phyloP scores from a whole-genome alignment of 1,140 invertebrate genomes.

The Nebria ingens region DNA sequence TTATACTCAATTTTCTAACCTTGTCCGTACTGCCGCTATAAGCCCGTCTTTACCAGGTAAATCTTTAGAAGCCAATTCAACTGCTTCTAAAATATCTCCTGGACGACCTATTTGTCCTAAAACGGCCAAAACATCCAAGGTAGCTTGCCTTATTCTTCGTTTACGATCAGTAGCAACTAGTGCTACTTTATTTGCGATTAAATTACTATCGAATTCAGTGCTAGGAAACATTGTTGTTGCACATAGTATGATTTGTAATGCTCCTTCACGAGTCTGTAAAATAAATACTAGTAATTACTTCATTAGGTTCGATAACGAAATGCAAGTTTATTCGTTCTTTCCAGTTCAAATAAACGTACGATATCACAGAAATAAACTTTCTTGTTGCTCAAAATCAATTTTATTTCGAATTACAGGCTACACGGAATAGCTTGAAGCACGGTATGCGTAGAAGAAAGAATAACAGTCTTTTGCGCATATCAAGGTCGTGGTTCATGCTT shows the following conservation, averaged over 20 bases:
- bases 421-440: too few species aligned
- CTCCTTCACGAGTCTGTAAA: slow-evolving; percentile 58
- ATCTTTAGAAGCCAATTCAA: slow-evolving; percentile 33
- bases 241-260: slow-evolving; percentile 65
- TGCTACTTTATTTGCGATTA: slow-evolving; percentile 45
- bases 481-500: too few species aligned
- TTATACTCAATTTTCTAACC: slow-evolving; percentile 1
- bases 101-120: slow-evolving; percentile 61
- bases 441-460: too few species aligned
- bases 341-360: too few species aligned
- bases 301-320: too few species aligned
- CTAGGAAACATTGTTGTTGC: slow-evolving; percentile 69
- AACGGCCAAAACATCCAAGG: slow-evolving; percentile 69
- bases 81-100: slow-evolving; percentile 14
- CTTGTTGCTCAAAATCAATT: neutral
- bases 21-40: neutral
- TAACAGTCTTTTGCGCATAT: too few species aligned
- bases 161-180: slow-evolving; percentile 54
- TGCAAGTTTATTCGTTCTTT: too few species aligned
- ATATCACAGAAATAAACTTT: too few species aligned
- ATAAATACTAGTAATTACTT: slow-evolving; percentile 17
- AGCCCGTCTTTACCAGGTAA: slow-evolving; percentile 28
- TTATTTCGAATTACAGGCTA: too few species aligned
- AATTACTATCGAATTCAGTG: slow-evolving; percentile 61
- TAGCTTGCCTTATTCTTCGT: slow-evolving; percentile 62